phyloP scores from a whole-genome alignment of 2,888 invertebrate species.

The Microctonus aethiopoides region DNA sequence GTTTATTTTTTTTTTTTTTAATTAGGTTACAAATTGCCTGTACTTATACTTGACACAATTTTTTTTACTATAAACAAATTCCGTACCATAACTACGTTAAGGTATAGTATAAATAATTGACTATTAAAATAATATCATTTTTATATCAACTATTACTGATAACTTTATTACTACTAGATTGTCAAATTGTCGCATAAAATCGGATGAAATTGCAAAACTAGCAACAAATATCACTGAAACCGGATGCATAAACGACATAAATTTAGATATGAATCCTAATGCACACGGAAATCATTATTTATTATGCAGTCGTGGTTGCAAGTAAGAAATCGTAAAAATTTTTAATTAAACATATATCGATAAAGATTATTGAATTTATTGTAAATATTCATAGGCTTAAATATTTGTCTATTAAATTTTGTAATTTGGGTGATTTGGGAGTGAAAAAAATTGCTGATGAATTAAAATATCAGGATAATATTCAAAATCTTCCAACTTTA shows the following conservation, averaged over 20 bases:
- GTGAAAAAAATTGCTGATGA: constrained; percentile 51
- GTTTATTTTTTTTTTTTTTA: background rate
- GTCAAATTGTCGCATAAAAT: constrained; percentile 56
- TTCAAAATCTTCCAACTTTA: constrained; percentile 45
- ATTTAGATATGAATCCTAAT: constrained; percentile 62
- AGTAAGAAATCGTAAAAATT: constrained; percentile 31
- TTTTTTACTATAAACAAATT: constrained; percentile 42
- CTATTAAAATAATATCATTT: constrained; percentile 9
- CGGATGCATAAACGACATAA: constrained; percentile 54
- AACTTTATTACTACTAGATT: constrained; percentile 48
- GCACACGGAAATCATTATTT: constrained; percentile 56
- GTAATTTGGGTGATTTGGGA: constrained; percentile 56
- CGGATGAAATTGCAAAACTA: constrained; percentile 54
- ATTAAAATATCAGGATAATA: constrained; percentile 46
- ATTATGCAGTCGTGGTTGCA: constrained; percentile 49
- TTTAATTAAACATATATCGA: background rate
- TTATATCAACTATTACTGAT: background rate
- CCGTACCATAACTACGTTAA: constrained; percentile 45
- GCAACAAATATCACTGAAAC: constrained; percentile 49
- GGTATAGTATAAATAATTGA: constrained; percentile 39
- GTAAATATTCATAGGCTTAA: constrained; percentile 42
- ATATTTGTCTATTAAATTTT: constrained; percentile 58
- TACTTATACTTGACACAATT: constrained; percentile 45
- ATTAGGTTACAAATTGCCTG: constrained; percentile 35
- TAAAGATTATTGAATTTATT: background rate